Evolutionary conservation across 2,113 vertebrate genomes (phyloP), one percentile per base, ranked within the genome.

Genomic region (Edolisoma coerulescens): DNA sequence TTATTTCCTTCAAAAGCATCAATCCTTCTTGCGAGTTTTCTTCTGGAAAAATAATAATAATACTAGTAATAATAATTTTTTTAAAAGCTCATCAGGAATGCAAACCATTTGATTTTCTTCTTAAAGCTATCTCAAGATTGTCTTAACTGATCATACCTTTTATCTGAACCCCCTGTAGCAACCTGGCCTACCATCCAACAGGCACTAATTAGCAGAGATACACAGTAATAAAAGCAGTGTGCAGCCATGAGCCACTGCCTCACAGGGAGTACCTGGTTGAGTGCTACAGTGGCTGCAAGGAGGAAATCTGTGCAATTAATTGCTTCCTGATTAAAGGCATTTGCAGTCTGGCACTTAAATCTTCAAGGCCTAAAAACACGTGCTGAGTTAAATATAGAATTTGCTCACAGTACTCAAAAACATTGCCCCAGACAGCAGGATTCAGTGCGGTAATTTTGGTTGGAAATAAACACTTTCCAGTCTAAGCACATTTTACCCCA

Each of bases 241-340:
- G 4, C 87, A 69, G 73, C 76, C 84, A 85, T 30, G 69, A 89
- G 69, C 64, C 44, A 7, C 26, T 4, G 7, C 69, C 84, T 95
- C 16, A 1, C 74, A 59, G 64, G 67, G 69, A 56, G 11, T 19
- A 84, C 91, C 91, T 82, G 84, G 27, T 15, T 32, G 84, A 89
- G 61, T 5, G 1, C 33, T 90, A 56, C 7, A 1, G 15, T 78
- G 80, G 42, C 89, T 94, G 77, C 74, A 50, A 84, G 49, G 41
- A 94, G 84, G 89, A 95, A 97, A 91, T 89, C 22, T 76, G 57
- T 87, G 84, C 80, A 50, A 95, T 92, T 94, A 92, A 95, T 94
- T 96, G 84, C 61, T 89, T 94, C 87, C 94, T 73, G 61, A 93
- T 87, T 87, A 91, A 95, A 87, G 57, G 65, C 17, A 22, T 93